These are phyloP conservation scores for Sisyra terminalis DNA, from an alignment of 2,888 invertebrate species.

Conservation along the genomic window DNA sequence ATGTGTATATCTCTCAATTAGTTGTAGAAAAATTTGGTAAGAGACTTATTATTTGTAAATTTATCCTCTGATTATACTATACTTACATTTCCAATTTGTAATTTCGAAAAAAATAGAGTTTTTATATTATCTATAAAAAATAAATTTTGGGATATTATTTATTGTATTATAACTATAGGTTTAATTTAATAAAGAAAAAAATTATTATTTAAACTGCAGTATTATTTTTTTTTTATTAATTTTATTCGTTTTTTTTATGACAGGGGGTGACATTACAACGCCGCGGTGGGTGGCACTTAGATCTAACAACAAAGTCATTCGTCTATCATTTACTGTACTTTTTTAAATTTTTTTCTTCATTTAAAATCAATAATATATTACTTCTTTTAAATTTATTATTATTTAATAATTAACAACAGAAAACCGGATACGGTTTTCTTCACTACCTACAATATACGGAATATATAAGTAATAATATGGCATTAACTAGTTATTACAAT, in stretches of 20 bases:
- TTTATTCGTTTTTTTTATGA: constrained; percentile 9
- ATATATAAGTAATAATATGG: background rate
- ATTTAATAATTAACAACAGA: constrained; percentile 10
- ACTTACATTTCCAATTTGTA: too few relatives aligned
- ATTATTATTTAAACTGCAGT: background rate
- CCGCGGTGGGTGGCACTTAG: constrained; percentile 10
- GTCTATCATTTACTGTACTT: constrained; percentile 6
- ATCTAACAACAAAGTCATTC: constrained; percentile 10
- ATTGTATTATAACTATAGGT: background rate
- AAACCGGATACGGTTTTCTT: constrained; percentile 7
- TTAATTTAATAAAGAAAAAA: background rate
- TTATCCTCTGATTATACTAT: too few relatives aligned
- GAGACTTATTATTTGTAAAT: too few relatives aligned
- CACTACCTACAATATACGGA: constrained; percentile 5
- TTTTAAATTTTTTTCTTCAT: constrained; percentile 2
- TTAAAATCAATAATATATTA: too few relatives aligned
- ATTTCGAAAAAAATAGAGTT: too few relatives aligned
- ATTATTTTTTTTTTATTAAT: constrained; percentile 1
- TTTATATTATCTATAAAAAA: too few relatives aligned
- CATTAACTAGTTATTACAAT: too few relatives aligned
- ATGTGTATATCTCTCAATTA: too few relatives aligned
- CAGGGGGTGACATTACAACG: constrained; percentile 10
- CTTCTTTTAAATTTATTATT: background rate
- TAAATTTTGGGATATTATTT: too few relatives aligned
- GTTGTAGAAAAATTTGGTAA: too few relatives aligned